These are phyloP conservation scores for Orius laevigatus DNA, from an alignment of 1,140 invertebrate genomes.

Conservation along the genomic window DNA sequence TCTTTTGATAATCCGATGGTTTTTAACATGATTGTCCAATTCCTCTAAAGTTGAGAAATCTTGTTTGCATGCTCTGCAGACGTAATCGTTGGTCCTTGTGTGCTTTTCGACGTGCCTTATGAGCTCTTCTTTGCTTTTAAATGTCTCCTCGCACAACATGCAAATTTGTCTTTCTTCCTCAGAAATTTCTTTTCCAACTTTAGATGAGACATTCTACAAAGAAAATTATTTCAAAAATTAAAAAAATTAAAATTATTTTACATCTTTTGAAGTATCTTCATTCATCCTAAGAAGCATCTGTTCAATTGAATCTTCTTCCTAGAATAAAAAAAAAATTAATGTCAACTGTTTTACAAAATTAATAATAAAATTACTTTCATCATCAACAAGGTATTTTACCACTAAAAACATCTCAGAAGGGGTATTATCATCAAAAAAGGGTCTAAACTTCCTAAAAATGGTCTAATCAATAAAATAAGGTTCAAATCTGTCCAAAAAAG, in stretches of 20 bases:
- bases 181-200: neutral
- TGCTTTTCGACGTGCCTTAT: slow-evolving; percentile 13
- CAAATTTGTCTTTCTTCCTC: neutral
- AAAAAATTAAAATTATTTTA: neutral
- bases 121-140: slow-evolving; percentile 3
- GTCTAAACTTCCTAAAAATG: no score
- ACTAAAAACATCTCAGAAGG: no score
- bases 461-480: no score
- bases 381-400: no score
- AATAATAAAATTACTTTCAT: no score
- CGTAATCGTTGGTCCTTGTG: neutral
- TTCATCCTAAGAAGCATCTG: no score
- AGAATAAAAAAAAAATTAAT: no score
- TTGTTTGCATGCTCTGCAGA: slow-evolving; percentile 9
- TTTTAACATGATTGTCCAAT: slow-evolving; percentile 11
- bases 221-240: slow-evolving; percentile 3
- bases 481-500: no score
- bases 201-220: neutral
- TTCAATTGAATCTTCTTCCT: no score
- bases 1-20: slow-evolving; percentile 8
- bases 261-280: no score
- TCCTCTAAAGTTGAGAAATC: slow-evolving; percentile 5
- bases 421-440: no score
- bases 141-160: slow-evolving; percentile 12
- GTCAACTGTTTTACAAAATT: no score